Evolutionary conservation across 1,140 invertebrate genomes (phyloP), one percentile per base, ranked within the genome.

Genomic region (Episyrphus balteatus): DNA sequence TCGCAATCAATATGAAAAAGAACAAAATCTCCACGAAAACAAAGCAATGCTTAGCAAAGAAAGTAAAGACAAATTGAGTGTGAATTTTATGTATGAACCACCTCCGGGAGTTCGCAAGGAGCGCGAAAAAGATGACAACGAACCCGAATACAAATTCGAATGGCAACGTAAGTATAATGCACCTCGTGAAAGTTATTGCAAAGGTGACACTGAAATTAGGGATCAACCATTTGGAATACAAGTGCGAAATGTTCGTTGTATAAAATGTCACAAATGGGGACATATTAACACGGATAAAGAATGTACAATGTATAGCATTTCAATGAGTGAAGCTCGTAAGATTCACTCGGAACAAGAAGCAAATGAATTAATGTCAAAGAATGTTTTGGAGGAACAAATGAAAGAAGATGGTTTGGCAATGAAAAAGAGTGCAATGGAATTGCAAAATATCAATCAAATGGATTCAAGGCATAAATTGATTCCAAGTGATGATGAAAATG

Each of bases 1-100:
- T 31, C 74, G 92, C 46, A 78, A 87, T 14, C 95, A 98, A 57
- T 99, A 99, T 78, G 94, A 99, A 68, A 97, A 97, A 62, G 96
- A 99, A 69, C 96, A 99, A 66, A 94, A 99, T 74, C 71, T 98
- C 21, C 92, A 98, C 63, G 92, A 94, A 64, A 99, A 99, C 68
- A 92, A 89, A 71, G 93, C 93, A 9, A 77, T 98, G 63, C 72
- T 99, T 39, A 97, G 94, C 58, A 98, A 97, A 72, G 94, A 99
- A 55, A 92, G 88, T 60, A 99, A 99, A 68, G 95, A 98, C 46
- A 98, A 98, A 68, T 68, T 98, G n/a, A 97, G 94, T 53, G 81
- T 99, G 1, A 97, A 93, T 73, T 99, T 99, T 63, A 95, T 99
- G 92, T 99, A 99, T 71, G 95, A 99, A 71, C 92, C 95, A n/a